Evolutionary conservation across 2,888 invertebrate species (phyloP), one percentile per base, ranked within the genome.

Genomic region (Octonoba sinensis): DNA sequence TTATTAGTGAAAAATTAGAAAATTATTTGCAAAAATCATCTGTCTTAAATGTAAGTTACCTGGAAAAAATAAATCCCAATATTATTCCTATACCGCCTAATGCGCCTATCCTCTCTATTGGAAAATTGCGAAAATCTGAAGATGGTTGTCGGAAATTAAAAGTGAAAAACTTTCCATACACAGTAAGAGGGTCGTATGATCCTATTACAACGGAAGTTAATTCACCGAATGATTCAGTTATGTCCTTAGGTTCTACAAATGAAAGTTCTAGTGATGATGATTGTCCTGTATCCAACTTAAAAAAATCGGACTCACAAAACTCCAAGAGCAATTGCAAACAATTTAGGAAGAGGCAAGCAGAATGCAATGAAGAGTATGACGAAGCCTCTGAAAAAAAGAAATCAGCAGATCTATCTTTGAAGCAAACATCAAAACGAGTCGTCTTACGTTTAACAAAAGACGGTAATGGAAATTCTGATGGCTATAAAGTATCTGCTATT

Each of bases 1-100:
- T 84, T 74, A 47, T 77, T 15, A 84, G 84, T 77, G 65, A 77
- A 51, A 24, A 49, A 18, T 56, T 84, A 44, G 84, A 84, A 56
- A 46, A 65, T 8, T 84, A 73, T 54, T 56, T 84, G n/a, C 20
- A 44, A 46, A 77, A 59, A 46, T 65, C 66, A 16, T 46, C 82
- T 8, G 51, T 47, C 4, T 56, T 84, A n/a, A 72, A 77, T 16
- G 65, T 84, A 1, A 57, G 46, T 36, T 64, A 46, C 22, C 66
- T 84, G 36, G 44, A 81, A 56, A 71, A 74, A 56, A 15, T 71
- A 8, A 81, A 83, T 51, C 83, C 83, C 6, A 83, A 83, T 67
- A 81, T 81, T 44, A 67, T 27, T 49, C 59, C 72, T 1, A 79
- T 83, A 24, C 18, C 66, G 4, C 60, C 69, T 8, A 36, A 72